phyloP scores from a whole-genome alignment of 2,888 invertebrate species.

The Masnerella sp. region DNA sequence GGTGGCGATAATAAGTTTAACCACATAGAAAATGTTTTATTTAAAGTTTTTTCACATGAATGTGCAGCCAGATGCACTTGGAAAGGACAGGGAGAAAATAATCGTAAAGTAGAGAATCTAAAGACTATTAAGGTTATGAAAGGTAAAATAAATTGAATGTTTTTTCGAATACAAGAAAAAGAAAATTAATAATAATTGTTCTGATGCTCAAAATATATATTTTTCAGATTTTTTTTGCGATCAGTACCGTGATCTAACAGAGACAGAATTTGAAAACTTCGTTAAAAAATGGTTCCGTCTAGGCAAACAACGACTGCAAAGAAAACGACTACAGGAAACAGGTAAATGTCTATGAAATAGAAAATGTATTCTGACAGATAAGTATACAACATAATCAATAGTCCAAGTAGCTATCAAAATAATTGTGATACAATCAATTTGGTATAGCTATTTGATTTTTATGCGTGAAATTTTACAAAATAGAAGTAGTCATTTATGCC shows the following conservation, averaged over 20 bases:
- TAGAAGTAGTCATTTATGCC: too few relatives aligned
- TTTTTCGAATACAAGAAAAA: background rate
- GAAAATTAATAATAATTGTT: background rate
- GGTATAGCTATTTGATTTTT: too few relatives aligned
- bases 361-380: too few relatives aligned
- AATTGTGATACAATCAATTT: too few relatives aligned
- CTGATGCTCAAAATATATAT: too few relatives aligned
- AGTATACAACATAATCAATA: too few relatives aligned
- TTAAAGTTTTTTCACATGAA: conserved; percentile 9
- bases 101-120: conserved; percentile 4
- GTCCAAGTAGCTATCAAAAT: too few relatives aligned
- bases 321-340: background rate
- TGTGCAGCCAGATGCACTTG: conserved; percentile 17
- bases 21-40: too few relatives aligned
- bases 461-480: too few relatives aligned
- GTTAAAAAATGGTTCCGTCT: conserved; percentile 9
- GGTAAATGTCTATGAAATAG: too few relatives aligned
- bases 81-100: conserved; percentile 19
- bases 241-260: too few relatives aligned
- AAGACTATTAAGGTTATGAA: conserved; percentile 1
- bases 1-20: too few relatives aligned
- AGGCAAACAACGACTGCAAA: conserved; percentile 6
- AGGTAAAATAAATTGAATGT: background rate
- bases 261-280: conserved; percentile 2
- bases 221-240: background rate